These are phyloP conservation scores for Mus spretus DNA, from an alignment of 2,797 vertebrate genomes.

Conservation along the genomic window DNA sequence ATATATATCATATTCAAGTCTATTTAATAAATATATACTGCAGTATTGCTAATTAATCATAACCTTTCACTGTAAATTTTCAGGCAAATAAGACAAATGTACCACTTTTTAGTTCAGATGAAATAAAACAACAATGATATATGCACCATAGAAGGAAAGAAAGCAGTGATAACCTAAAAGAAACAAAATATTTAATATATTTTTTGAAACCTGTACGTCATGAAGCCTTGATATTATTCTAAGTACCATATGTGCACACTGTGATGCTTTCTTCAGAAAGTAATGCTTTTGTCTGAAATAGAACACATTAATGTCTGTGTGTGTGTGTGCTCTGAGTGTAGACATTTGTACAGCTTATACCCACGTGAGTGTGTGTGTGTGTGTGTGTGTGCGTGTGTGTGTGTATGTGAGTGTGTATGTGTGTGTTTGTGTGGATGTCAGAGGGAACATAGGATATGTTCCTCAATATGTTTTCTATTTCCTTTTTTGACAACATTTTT, in stretches of 20 bases:
- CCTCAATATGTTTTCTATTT: neutral
- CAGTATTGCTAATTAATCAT: neutral
- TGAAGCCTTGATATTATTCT: neutral
- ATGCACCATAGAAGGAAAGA: neutral
- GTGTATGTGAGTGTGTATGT: neutral
- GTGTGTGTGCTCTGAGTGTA: neutral
- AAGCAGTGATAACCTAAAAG: neutral
- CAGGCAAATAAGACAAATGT: neutral
- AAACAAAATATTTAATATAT: neutral
- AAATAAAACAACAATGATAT: neutral
- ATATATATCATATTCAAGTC: neutral
- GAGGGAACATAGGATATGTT: neutral
- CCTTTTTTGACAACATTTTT: neutral
- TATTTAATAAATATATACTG: neutral
- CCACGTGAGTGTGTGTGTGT: neutral
- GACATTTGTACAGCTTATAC: neutral
- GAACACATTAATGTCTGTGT: neutral
- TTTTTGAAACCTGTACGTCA: neutral
- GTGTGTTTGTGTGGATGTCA: neutral
- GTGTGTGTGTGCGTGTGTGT: neutral
- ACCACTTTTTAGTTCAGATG: neutral
- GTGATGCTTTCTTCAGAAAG: neutral
- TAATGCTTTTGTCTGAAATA: neutral
- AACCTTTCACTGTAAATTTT: neutral
- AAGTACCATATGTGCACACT: neutral